Conservation (phyloP, 2,797 vertebrate species). For the Coranthus polyacanthus region DNA sequence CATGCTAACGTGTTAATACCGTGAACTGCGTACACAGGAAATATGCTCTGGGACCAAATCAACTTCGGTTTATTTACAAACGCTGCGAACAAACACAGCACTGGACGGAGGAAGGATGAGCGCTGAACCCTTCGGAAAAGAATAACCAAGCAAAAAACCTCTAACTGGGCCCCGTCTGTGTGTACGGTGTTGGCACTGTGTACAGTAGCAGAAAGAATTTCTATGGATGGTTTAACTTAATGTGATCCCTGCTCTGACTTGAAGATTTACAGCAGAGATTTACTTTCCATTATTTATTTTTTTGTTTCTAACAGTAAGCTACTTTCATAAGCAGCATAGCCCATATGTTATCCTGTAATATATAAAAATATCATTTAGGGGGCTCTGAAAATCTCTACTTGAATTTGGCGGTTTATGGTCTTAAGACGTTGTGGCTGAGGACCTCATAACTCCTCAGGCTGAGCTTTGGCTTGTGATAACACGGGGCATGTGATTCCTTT, state of each 20-base stretch:
- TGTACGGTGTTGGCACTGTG: constrained; percentile 10
- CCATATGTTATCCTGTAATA: constrained; percentile 22
- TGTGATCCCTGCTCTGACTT: neutral
- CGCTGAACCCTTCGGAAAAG: neutral
- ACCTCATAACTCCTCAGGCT: constrained; percentile 7
- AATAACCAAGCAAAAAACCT: constrained; percentile 5
- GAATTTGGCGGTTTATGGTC: constrained; percentile 4
- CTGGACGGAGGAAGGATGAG: neutral
- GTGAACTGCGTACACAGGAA: constrained; percentile 32
- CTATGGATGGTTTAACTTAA: constrained; percentile 28
- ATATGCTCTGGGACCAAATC: constrained; percentile 13
- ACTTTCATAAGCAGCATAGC: constrained; percentile 2
- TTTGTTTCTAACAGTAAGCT: constrained; percentile 17
- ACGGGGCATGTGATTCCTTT: neutral
- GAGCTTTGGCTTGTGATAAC: constrained; percentile 12
- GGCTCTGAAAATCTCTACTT: constrained; percentile 31
- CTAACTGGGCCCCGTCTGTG: neutral
- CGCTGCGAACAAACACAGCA: constrained; percentile 8
- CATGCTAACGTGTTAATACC: constrained; percentile 34
- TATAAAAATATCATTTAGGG: constrained; percentile 28
- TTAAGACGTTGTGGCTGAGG: neutral
- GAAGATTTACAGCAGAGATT: constrained; percentile 39
- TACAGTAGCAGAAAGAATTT: neutral
- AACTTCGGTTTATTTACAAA: constrained; percentile 25
- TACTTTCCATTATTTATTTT: constrained; percentile 14